Evolutionary conservation across 2,888 invertebrate genomes (phyloP).

Genomic region (Lithophane semibrunnea): DNA sequence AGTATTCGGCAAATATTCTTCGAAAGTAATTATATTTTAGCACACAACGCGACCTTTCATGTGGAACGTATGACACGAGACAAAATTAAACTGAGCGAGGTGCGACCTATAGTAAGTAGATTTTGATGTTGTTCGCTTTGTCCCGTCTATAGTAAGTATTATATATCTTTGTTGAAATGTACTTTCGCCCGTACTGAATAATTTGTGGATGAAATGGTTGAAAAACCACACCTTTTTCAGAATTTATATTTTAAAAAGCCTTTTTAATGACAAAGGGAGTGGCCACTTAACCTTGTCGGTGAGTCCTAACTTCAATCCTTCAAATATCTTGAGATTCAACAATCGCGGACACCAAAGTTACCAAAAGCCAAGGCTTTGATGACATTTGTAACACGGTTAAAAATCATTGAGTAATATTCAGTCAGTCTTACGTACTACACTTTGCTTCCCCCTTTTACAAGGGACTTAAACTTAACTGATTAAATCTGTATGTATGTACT

Average conservation of each 20-base stretch:
- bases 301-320: constrained; percentile 28
- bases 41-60: too few species aligned
- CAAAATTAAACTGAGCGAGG: too few species aligned
- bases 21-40: too few species aligned
- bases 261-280: constrained; percentile 34
- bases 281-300: constrained; percentile 12
- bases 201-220: constrained; percentile 1
- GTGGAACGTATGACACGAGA: too few species aligned
- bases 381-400: neutral
- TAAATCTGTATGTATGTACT: neutral
- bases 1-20: too few species aligned
- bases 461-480: neutral
- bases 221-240: constrained; percentile 24
- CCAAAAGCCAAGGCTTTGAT: too few species aligned
- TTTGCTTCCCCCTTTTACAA: neutral
- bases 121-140: too few species aligned
- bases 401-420: neutral
- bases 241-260: constrained; percentile 38
- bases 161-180: neutral
- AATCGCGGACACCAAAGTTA: too few species aligned
- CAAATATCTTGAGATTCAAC: too few species aligned
- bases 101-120: too few species aligned
- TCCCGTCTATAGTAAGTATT: too few species aligned
- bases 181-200: neutral
- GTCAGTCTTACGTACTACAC: neutral